phyloP scores from a whole-genome alignment of 2,797 vertebrate species.

The Xenops minutus region DNA sequence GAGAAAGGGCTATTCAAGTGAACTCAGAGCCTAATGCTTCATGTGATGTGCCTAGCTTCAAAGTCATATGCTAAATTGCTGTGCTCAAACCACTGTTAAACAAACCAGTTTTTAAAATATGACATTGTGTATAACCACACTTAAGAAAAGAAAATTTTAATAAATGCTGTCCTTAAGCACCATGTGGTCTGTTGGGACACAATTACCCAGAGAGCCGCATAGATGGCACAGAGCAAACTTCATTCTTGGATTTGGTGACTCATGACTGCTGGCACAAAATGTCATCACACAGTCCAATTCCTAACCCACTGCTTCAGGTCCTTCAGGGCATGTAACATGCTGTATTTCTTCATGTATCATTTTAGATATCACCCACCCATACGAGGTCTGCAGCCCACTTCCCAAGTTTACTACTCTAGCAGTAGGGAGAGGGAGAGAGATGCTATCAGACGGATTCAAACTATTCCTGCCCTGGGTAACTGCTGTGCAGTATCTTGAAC shows the following conservation, averaged over 20 bases:
- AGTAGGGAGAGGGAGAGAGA: neutral
- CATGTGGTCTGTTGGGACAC: neutral
- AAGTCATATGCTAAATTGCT: neutral
- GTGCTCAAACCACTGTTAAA: neutral
- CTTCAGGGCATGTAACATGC: neutral
- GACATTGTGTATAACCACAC: neutral
- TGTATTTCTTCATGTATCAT: neutral
- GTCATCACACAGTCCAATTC: neutral
- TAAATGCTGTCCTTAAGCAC: neutral
- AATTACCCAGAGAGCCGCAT: neutral
- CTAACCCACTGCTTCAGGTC: neutral
- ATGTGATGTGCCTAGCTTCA: neutral
- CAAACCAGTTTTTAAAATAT: neutral
- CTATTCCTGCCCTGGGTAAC: rapidly evolving
- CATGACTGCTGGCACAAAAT: neutral
- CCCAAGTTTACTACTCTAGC: rapidly evolving
- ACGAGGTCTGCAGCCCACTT: neutral
- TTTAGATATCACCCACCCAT: neutral
- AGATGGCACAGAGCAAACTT: neutral
- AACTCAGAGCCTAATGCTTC: neutral
- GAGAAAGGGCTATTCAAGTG: neutral
- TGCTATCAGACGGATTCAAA: neutral
- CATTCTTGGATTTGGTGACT: neutral
- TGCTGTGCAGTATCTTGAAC: neutral
- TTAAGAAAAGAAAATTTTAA: constrained; percentile 27